Conservation (phyloP, 2,797 vertebrate species). For the Hoplostethus mediterraneus region DNA sequence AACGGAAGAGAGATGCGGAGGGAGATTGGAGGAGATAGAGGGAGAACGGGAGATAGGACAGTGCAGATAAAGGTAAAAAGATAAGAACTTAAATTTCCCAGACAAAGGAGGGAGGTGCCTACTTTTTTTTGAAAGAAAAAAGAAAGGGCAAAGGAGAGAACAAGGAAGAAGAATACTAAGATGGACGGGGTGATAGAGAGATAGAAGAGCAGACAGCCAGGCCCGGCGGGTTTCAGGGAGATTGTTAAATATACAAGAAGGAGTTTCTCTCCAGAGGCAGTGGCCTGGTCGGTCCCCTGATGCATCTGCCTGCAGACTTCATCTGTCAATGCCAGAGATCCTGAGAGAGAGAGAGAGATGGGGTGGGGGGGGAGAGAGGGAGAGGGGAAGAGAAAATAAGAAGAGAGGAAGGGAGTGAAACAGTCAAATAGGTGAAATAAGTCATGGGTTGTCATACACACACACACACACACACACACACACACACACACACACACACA, state of each 20-base stretch:
- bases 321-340: constrained; percentile 51
- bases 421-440: too few relatives aligned
- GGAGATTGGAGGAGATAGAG: constrained; percentile 63
- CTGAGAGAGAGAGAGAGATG: constrained; percentile 34
- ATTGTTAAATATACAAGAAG: constrained; percentile 45
- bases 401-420: not conserved
- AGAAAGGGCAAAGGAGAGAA: constrained; percentile 30
- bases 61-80: constrained; percentile 63
- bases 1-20: constrained; percentile 51
- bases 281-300: constrained; percentile 25
- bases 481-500: not conserved
- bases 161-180: constrained; percentile 33
- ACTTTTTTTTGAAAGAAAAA: constrained; percentile 41
- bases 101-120: constrained; percentile 52
- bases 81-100: constrained; percentile 63
- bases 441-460: too few relatives aligned
- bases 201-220: constrained; percentile 39
- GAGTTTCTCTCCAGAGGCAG: constrained; percentile 49
- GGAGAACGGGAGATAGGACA: constrained; percentile 49
- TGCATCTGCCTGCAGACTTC: constrained; percentile 47
- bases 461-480: not conserved
- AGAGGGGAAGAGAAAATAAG: constrained; percentile 6
- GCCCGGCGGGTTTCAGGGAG: constrained; percentile 24
- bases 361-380: too few relatives aligned
- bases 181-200: constrained; percentile 34